A percentile compares a stretch with the other conserved stretches of the same genome.
Conservation (phyloP, 2,113 vertebrate genomes). For the Illadopsis cleaveri region DNA sequence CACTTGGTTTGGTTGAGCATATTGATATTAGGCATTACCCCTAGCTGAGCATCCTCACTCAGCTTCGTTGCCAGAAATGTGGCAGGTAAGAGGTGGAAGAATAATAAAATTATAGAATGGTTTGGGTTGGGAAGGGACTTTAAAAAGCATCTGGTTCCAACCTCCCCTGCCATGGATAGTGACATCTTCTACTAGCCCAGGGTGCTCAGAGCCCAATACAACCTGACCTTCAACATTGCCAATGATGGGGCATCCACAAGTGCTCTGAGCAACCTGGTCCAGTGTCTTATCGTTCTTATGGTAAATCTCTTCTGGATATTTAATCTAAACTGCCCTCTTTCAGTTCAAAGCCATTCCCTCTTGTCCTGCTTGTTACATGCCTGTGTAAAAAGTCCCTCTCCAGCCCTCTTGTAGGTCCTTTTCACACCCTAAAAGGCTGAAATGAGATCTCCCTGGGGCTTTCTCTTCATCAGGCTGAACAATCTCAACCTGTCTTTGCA, state of each 20-base stretch:
- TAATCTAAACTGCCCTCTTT: neutral
- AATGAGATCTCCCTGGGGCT: neutral
- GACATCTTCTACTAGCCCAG: neutral
- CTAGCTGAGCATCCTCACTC: neutral
- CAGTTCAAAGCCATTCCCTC: neutral
- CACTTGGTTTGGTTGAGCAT: neutral
- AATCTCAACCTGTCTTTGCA: neutral
- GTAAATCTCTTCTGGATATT: neutral
- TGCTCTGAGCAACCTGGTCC: neutral
- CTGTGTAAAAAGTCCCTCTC: neutral
- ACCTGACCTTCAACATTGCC: neutral
- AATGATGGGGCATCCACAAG: neutral
- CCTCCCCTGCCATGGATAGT: fast-evolving
- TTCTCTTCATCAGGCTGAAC: neutral
- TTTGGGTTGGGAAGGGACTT: neutral
- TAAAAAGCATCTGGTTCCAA: neutral
- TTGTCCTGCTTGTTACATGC: neutral
- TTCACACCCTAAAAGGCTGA: neutral
- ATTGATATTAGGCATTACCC: neutral
- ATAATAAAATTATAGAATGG: neutral
- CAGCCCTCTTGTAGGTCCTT: neutral
- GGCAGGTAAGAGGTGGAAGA: neutral
- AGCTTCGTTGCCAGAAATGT: fast-evolving
- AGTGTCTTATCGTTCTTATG: neutral
- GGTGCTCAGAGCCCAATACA: neutral